Evolutionary conservation across 1,140 invertebrate genomes (phyloP), one percentile per base, ranked within the genome.

Genomic region (Drosophila lowei): DNA sequence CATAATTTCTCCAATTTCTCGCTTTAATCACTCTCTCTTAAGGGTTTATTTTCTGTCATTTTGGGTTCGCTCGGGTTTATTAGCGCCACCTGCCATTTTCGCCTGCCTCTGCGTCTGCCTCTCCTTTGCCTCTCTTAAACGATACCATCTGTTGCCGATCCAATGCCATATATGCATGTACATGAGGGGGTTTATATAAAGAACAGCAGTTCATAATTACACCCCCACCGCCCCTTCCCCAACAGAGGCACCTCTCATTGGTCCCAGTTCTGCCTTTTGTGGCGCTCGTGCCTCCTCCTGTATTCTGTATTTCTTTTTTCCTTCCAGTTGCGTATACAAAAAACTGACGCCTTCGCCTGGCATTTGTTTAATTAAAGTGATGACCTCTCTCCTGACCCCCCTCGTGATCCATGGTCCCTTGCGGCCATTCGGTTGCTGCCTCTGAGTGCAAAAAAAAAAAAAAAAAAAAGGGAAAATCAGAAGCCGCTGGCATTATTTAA

Each of bases 341-440:
- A 63, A 79, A 84, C 59, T 68, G 77, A 80, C 73, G 77, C 77
- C 77, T 80, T 71, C 50, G 68, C 72, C 6, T 77, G 80, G 80
- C 81, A 86, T 85, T 85, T 85, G 81, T 86, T 85, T 85, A 85
- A 85, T 85, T 85, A 85, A 85, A 86, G 81, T 84, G 80, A 85
- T 77, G 77, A 53, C 72, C 77, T 43, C 41, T 44, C 66, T 25
- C 15, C 44, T n/a, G 16, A 18, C 18, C 18, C 5, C 23, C 25
- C 48, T 25, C 68, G n/a, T 13, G 47, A 34, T 1, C 16, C 66
- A 8, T 42, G 9, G 6, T 6, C 8, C 2, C 34, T 11, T 13
- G 63, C 63, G 30, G 43, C 7, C 34, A 34, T 47, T 6, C 15
- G 18, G 0, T 18, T 9, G 3, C 7, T 6, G 11, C 25, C 43